A percentile compares a stretch with the other conserved stretches of the same genome.
Conservation (phyloP, 2,797 vertebrate genomes). For the Molossus molossus region DNA sequence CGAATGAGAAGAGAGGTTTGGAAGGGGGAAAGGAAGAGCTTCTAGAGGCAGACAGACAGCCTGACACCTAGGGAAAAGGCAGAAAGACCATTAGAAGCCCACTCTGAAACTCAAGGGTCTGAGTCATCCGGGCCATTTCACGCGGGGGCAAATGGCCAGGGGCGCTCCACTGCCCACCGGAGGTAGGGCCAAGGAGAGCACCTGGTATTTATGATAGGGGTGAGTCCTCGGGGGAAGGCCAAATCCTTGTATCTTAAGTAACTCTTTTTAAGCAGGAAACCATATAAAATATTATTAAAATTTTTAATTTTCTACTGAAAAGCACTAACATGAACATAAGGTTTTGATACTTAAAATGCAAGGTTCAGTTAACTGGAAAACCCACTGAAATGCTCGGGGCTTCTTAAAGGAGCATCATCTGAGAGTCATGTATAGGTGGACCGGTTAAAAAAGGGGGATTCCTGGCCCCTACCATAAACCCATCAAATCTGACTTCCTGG, state of each 20-base stretch:
- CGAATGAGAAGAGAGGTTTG: slow-evolving; percentile 75
- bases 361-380: background rate
- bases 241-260: background rate
- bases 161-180: background rate
- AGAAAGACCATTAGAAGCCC: slow-evolving; percentile 80
- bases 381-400: background rate
- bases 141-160: background rate
- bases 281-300: slow-evolving; percentile 7
- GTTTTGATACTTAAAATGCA: background rate
- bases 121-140: background rate
- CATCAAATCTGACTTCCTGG: background rate
- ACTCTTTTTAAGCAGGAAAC: background rate
- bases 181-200: background rate
- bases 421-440: fast-evolving
- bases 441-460: background rate
- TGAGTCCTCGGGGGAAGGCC: background rate
- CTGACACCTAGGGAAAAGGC: slow-evolving; percentile 84
- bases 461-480: background rate
- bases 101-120: background rate
- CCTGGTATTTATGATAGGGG: background rate
- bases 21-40: slow-evolving; percentile 74
- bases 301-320: slow-evolving; percentile 22
- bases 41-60: slow-evolving; percentile 81
- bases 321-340: background rate
- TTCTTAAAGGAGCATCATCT: background rate